Base-by-base conservation (phyloP, 2,113 vertebrate genomes). In the Gnathonemus echidnorhynchus region DNA sequence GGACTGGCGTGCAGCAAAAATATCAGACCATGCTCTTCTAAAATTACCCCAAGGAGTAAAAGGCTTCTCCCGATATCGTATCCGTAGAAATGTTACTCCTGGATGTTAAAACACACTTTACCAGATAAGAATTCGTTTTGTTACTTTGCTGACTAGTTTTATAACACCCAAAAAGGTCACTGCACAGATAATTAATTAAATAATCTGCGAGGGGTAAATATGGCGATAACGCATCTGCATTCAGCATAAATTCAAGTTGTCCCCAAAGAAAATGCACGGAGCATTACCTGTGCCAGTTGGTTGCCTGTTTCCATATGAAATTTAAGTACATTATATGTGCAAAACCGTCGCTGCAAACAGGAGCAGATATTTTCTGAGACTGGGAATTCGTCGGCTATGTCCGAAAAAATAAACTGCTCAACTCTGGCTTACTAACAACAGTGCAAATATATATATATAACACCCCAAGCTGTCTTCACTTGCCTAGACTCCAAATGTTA, bases 11-110 rank as follows among this genome's bases (percentile, higher is more conserved):
- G 39, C 39, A 48, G 45, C 45, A 24, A 85, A 85, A 85, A 85
- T 48, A 85, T 27, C 45, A 45, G 31, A 46, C n/a, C 50, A 58
- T 56, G 88, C 88, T 19, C 49, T 52, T 87, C 50, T 50, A 53
- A 87, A 87, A 87, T 53, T 87, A 27, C 50, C 50, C 48, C 13
- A 87, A 87, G 50, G 49, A 85, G 83, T 85, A 85, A 85, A 70
- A 85, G 83, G 45, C 42, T 85, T 85, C 45, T 10, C 45, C 24
- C 83, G 17, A 48, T 3, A 48, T 84, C 45, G 15, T 85, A n/a
- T n/a, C 42, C 19, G 83, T 48, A 45, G 21, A 35, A 45, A 84
- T n/a, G 42, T 66, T 66, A 66, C 8, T 31, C 8, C 45, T 21
- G 21, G 19, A n/a, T 48, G 31, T 35, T 83, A 35, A 83, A 83